Base-by-base conservation (phyloP, 2,113 vertebrate species). In the Dermatemys mawii region DNA sequence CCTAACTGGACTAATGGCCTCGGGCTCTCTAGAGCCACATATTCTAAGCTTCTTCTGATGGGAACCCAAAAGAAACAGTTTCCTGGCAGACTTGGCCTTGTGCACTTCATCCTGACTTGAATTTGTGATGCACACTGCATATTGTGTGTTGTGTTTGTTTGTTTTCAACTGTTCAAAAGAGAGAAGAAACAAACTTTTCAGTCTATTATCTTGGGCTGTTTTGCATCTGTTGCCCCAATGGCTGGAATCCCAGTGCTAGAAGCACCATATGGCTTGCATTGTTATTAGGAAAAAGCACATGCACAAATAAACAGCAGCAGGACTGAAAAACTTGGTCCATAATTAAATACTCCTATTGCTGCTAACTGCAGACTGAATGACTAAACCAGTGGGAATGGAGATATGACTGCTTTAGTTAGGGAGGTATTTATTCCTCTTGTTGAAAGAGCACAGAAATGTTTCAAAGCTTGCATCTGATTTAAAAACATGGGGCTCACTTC, bases 281-380 rank as follows among this genome's bases (percentile, higher is more conserved):
- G 95, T 90, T 87, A 76, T 79, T 55, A 88, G 41, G 73, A 92
- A 87, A 78, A 90, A 81, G 89, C 89, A n/a, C 32, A n/a, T 78
- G n/a, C 9, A 7, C 73, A 54, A 88, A 84, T 32, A 84, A 90
- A 81, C 53, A 97, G 94, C 90, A 92, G 95, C 90, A 93, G 88
- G 93, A 78, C 81, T 55, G 91, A 48, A 41, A 78, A 89, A 84
- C 89, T 73, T 5, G 67, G 53, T 1, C 89, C 82, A 67, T 83
- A 95, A 97, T 96, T 97, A 94, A 96, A 96, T 84, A 94, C 96
- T 95, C 92, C 95, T 94, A 94, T 96, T 93, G 86, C 57, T 90
- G 87, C 90, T 89, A 86, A 91, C 90, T 92, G 87, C 97, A 78
- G 90, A 87, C 70, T 82, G 81, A 95, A 82, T 81, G 55, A 92